Evolutionary conservation across 2,888 invertebrate genomes (phyloP).

Genomic region (Tipula unca): DNA sequence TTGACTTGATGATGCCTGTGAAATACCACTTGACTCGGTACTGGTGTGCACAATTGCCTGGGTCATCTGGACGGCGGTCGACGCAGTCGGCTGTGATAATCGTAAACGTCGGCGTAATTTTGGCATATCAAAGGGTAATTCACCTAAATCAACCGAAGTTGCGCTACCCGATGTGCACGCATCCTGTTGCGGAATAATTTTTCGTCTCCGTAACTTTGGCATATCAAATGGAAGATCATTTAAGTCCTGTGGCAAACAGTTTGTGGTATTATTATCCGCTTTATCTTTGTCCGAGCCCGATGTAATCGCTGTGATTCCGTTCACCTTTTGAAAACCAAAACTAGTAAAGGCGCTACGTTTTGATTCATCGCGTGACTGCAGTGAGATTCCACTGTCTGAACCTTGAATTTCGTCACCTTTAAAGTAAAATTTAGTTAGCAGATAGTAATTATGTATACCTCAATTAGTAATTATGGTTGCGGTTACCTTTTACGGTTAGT

Average conservation of each 20-base stretch:
- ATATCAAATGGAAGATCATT: slow-evolving; percentile 81
- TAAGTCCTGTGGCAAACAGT: slow-evolving; percentile 56
- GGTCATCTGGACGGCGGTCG: slow-evolving; percentile 43
- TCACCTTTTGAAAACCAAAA: slow-evolving; percentile 43
- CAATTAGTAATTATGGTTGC: neutral
- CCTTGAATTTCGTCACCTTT: slow-evolving; percentile 72
- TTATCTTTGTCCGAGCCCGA: slow-evolving; percentile 31
- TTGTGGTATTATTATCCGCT: slow-evolving; percentile 38
- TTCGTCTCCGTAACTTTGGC: slow-evolving; percentile 71
- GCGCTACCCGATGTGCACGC: slow-evolving; percentile 61
- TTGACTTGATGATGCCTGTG: slow-evolving; percentile 74
- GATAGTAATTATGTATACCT: neutral
- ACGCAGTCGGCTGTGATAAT: slow-evolving; percentile 43
- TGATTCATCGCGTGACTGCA: slow-evolving; percentile 73
- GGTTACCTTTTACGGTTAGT: slow-evolving; percentile 48
- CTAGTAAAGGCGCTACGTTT: slow-evolving; percentile 56
- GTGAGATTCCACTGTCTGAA: slow-evolving; percentile 81
- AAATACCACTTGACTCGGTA: slow-evolving; percentile 62
- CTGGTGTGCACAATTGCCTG: slow-evolving; percentile 41
- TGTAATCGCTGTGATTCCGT: slow-evolving; percentile 36
- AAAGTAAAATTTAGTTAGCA: slow-evolving; percentile 33
- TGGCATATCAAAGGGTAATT: slow-evolving; percentile 88
- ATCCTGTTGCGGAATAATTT: slow-evolving; percentile 54
- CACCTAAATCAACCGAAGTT: slow-evolving; percentile 66
- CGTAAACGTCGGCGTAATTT: slow-evolving; percentile 70